A percentile compares a stretch with the other conserved stretches of the same genome.
phyloP scores from a whole-genome alignment of 2,113 vertebrate genomes.

The Ovis canadensis region DNA sequence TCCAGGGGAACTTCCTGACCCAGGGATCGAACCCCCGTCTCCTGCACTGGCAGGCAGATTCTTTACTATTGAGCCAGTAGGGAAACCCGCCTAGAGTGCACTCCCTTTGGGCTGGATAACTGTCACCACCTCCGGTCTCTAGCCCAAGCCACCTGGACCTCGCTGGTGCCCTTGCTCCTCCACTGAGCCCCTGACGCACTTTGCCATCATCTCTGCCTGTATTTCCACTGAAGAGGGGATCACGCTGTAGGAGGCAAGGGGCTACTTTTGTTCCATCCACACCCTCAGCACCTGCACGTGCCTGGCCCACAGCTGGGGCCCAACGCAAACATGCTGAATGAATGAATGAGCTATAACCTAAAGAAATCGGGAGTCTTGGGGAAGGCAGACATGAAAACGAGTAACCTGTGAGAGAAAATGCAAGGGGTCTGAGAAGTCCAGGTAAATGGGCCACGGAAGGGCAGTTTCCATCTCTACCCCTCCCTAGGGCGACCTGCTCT shows the following conservation, averaged over 20 bases:
- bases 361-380: not conserved
- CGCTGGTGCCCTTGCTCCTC: rapidly evolving
- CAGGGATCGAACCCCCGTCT: not conserved
- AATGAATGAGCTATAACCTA: not conserved
- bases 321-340: not conserved
- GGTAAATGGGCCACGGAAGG: rapidly evolving
- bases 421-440: not conserved
- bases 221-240: not conserved
- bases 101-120: not conserved
- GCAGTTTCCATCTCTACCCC: too few species aligned
- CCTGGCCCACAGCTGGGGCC: not conserved
- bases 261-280: rapidly evolving
- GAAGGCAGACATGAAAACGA: not conserved
- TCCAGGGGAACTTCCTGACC: not conserved
- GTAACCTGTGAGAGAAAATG: rapidly evolving
- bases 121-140: not conserved
- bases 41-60: not conserved
- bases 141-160: not conserved
- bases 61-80: not conserved
- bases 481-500: rapidly evolving
- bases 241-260: too few species aligned
- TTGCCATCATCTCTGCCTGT: rapidly evolving
- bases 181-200: rapidly evolving
- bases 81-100: not conserved
- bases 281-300: not conserved